Evolutionary conservation across 2,797 vertebrate genomes (phyloP), one percentile per base, ranked within the genome.

Genomic region (Tragopan temminckii): DNA sequence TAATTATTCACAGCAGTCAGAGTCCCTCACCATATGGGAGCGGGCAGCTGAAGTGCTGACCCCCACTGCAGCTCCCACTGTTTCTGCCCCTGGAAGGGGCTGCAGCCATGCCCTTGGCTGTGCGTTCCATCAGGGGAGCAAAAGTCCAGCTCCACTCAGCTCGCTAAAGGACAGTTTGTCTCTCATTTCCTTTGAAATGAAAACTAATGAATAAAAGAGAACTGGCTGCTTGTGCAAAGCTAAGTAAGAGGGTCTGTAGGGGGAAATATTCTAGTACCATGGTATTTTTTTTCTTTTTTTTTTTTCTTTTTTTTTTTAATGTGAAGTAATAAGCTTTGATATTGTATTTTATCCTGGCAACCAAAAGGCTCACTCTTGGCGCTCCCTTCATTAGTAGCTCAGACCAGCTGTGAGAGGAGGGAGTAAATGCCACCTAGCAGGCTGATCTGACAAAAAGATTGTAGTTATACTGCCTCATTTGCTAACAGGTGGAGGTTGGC

Each of bases 81-180:
- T 29, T 50, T 50, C 38, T 66, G n/a, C 48, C 61, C 21, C 6
- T 0, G 0, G 58, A n/a, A 45, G 19, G 31, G 43, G 14, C 57
- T 94, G 29, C 48, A 85, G n/a, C 18, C 63, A 2, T 5, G 2
- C 11, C n/a, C 33, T 31, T 38, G 27, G 33, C 2, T 11, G 72
- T n/a, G 19, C 70, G 5, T 36, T 89, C 55, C 52, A 48, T 62
- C 40, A 45, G 82, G 55, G 20, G 5, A 68, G 24, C 38, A 55
- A 27, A 69, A 59, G 70, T 76, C 46, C 80, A 67, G 62, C 50
- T 72, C 43, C 40, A 13, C 38, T 24, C 46, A 67, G 13, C 4
- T 7, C 29, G 11, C 13, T 16, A n/a, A 79, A 52, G 33, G 23
- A 36, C 3, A 33, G 8, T 15, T 52, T 70, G 21, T 48, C 83